Evolutionary conservation across 1,140 invertebrate genomes (phyloP).

Genomic region (Bicyclus anynana): DNA sequence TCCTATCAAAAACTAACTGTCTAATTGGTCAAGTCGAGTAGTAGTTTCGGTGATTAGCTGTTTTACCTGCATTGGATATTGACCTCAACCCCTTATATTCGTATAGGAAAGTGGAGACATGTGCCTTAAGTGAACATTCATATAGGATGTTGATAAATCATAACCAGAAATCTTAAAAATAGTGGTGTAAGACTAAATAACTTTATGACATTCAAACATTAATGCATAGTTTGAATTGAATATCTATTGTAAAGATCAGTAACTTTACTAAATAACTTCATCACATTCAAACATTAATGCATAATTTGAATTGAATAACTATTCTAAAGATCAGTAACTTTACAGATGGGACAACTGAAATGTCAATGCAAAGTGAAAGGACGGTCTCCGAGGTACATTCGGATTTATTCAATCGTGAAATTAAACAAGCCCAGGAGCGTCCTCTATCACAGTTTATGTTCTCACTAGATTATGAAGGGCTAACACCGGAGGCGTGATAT

Average conservation of each 20-base stretch:
- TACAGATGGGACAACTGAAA: conserved; percentile 52
- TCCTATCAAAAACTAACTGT: no score
- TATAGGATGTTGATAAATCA: no score
- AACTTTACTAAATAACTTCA: conserved; percentile 15
- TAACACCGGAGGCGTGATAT: conserved; percentile 44
- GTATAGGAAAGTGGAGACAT: no score
- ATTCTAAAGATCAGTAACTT: conserved; percentile 2
- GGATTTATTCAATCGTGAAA: conserved; percentile 75
- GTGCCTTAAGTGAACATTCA: no score
- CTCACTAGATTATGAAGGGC: conserved; percentile 64
- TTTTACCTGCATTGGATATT: no score
- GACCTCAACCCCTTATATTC: no score
- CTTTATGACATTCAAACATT: background rate
- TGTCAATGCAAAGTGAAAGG: conserved; percentile 38
- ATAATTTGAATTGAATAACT: background rate
- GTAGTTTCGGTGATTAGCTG: no score
- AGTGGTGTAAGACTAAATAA: background rate
- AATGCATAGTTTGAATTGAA: background rate
- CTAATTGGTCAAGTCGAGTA: no score
- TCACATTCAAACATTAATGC: background rate
- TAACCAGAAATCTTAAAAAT: no score
- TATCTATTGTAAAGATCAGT: background rate
- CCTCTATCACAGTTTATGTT: conserved; percentile 72
- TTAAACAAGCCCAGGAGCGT: conserved; percentile 64
- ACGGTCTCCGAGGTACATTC: conserved; percentile 56